Evolutionary conservation across 2,797 vertebrate genomes (phyloP).

Genomic region (Neostethus bicornis): DNA sequence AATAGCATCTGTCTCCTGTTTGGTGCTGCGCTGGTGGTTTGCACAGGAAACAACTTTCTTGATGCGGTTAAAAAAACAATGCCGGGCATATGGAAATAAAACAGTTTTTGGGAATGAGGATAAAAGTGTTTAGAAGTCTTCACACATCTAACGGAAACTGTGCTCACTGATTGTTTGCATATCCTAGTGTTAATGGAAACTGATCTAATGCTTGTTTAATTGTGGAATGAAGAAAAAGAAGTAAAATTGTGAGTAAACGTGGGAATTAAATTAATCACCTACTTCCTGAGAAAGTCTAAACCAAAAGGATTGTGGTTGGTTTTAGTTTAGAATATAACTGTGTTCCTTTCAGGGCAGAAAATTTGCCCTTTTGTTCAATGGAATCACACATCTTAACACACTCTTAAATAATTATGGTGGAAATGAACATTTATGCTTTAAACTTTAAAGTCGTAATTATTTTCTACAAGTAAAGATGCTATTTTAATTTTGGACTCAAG

Average conservation of each 20-base stretch:
- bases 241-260: neutral
- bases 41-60: conserved; percentile 8
- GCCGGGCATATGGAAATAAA: neutral
- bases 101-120: neutral
- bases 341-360: neutral
- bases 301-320: neutral
- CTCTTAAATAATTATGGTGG: neutral
- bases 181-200: conserved; percentile 3
- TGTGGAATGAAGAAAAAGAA: neutral
- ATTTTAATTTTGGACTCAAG: neutral
- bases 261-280: neutral
- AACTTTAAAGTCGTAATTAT: neutral
- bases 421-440: neutral
- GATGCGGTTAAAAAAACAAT: conserved; percentile 4
- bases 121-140: neutral
- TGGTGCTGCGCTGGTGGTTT: conserved; percentile 4
- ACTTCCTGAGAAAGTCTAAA: conserved; percentile 9
- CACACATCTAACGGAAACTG: neutral
- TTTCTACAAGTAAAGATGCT: neutral
- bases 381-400: neutral
- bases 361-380: neutral
- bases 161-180: neutral
- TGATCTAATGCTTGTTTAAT: neutral
- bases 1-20: conserved; percentile 16
- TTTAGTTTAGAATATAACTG: neutral